Conservation (phyloP, 2,113 vertebrate genomes). For the Catharus fuscescens region DNA sequence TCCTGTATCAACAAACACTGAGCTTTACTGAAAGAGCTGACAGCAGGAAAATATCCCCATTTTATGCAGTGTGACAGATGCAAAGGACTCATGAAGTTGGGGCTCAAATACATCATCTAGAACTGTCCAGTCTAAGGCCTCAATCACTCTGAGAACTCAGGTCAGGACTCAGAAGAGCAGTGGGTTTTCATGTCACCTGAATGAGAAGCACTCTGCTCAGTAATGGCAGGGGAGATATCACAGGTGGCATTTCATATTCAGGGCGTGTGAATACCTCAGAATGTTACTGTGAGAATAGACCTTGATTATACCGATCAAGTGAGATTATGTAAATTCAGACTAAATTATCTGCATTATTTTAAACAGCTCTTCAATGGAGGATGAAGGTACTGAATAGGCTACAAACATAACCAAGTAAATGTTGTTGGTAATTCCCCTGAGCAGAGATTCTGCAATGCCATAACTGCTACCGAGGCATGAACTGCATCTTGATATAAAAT, state of each 20-base stretch:
- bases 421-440: neutral
- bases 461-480: neutral
- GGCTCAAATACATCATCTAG: accelerated
- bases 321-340: neutral
- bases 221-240: neutral
- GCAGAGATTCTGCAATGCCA: neutral
- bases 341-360: neutral
- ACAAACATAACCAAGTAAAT: neutral
- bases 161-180: neutral
- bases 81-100: neutral
- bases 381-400: neutral
- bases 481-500: neutral
- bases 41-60: neutral
- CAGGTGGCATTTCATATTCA: neutral
- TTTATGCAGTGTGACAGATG: neutral
- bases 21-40: neutral
- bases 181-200: neutral
- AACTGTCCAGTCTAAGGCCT: neutral
- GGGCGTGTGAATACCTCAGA: neutral
- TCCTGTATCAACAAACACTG: neutral
- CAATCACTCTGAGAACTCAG: neutral
- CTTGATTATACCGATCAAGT: neutral
- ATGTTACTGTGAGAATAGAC: neutral
- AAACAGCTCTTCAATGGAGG: neutral
- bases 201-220: neutral